Evolutionary conservation across 2,113 vertebrate species (phyloP).

Genomic region (Notarius lentiginosus): DNA sequence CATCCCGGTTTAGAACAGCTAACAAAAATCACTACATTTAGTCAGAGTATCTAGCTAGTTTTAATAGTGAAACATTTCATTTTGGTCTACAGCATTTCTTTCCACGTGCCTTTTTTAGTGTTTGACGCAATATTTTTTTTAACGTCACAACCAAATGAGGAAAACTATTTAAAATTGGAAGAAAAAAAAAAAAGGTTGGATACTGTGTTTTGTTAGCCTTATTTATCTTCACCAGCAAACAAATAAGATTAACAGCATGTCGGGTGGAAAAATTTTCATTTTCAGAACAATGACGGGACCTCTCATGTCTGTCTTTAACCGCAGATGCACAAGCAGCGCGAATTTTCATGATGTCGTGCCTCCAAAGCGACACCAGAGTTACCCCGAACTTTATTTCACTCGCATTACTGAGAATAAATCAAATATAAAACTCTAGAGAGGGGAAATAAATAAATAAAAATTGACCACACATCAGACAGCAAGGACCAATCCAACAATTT

Average conservation of each 20-base stretch:
- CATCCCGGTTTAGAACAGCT: too few relatives aligned
- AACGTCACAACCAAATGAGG: too few relatives aligned
- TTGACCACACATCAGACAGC: background rate
- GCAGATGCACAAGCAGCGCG: background rate
- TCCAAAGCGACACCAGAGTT: background rate
- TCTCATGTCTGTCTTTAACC: background rate
- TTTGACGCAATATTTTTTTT: too few relatives aligned
- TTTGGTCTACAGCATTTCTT: too few relatives aligned
- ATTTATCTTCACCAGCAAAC: background rate
- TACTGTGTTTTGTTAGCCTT: background rate
- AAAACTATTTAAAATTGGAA: too few relatives aligned
- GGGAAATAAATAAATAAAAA: too few relatives aligned
- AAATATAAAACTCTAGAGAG: too few relatives aligned
- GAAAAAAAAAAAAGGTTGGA: background rate
- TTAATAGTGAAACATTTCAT: too few relatives aligned
- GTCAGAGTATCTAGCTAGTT: too few relatives aligned
- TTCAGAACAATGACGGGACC: background rate
- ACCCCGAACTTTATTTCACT: background rate
- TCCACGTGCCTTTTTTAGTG: too few relatives aligned
- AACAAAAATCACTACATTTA: too few relatives aligned
- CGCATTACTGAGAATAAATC: background rate
- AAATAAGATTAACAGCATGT: background rate
- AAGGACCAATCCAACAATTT: background rate
- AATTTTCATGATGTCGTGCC: background rate
- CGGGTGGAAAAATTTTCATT: background rate